A percentile compares a stretch with the other conserved stretches of the same genome.
phyloP scores from a whole-genome alignment of 2,797 vertebrate species.

The Fistularia commersonii region DNA sequence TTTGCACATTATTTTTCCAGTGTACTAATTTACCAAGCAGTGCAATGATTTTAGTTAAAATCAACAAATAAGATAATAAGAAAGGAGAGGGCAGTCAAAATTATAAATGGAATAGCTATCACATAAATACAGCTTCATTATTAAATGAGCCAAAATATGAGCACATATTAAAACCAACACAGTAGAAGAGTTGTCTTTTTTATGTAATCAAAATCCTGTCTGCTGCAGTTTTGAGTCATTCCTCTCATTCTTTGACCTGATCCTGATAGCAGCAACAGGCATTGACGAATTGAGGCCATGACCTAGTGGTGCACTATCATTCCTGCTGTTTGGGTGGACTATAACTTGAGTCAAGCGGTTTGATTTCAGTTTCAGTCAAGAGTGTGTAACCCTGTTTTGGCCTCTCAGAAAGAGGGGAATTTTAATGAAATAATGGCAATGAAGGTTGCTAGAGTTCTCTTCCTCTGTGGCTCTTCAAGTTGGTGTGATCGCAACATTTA shows the following conservation, averaged over 20 bases:
- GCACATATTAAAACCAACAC: no score
- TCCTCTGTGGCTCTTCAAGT: no score
- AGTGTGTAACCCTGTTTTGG: constrained; percentile 19
- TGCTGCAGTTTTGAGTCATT: constrained; percentile 12
- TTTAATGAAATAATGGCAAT: constrained; percentile 23
- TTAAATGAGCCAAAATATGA: constrained; percentile 1
- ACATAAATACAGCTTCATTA: no score
- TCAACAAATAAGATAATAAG: no score
- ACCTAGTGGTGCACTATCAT: constrained; percentile 62
- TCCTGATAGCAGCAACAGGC: constrained; percentile 45
- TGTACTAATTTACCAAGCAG: no score
- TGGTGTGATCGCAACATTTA: no score
- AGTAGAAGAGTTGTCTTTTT: no score
- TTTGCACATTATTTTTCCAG: no score
- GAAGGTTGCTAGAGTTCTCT: constrained; percentile 4
- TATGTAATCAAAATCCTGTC: constrained; percentile 9
- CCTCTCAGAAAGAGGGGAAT: constrained; percentile 14
- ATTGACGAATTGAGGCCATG: constrained; percentile 65
- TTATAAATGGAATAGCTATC: no score
- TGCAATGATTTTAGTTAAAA: no score
- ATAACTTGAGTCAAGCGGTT: constrained; percentile 26
- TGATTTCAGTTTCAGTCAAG: constrained; percentile 33
- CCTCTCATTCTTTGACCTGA: constrained; percentile 41
- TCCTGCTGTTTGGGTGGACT: constrained; percentile 43
- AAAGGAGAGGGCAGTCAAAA: no score